These are phyloP conservation scores for Gandaritis pyraliata DNA, from an alignment of 2,888 invertebrate genomes.

Conservation along the genomic window DNA sequence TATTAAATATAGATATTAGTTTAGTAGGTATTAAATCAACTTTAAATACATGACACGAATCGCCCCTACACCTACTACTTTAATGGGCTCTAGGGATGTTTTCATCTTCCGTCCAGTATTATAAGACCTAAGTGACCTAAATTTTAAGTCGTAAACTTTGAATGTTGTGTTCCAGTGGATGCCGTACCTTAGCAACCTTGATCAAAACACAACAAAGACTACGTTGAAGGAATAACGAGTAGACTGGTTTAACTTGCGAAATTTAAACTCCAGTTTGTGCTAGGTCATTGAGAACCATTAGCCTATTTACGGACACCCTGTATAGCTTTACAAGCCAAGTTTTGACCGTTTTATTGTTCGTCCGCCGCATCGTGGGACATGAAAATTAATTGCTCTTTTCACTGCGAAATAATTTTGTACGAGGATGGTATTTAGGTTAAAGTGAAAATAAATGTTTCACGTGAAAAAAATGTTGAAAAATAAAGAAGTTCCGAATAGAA, in stretches of 20 bases:
- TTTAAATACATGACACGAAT: too few species aligned
- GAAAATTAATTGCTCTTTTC: constrained; percentile 61
- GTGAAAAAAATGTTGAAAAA: too few species aligned
- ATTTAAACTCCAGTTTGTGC: constrained; percentile 70
- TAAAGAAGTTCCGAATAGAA: too few species aligned
- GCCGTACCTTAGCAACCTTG: constrained; percentile 44
- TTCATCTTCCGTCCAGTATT: too few species aligned
- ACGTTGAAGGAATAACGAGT: constrained; percentile 57
- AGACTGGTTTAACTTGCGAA: constrained; percentile 59
- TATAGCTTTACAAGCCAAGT: constrained; percentile 59
- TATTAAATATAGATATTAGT: too few species aligned
- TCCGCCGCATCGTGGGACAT: constrained; percentile 54
- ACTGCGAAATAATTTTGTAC: constrained; percentile 23
- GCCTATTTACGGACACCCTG: constrained; percentile 44
- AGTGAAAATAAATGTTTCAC: background rate
- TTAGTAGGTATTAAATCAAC: too few species aligned
- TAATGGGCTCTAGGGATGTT: too few species aligned
- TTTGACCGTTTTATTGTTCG: constrained; percentile 70
- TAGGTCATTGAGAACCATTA: constrained; percentile 73
- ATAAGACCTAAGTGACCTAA: background rate
- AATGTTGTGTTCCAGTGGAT: constrained; percentile 4
- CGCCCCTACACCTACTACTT: too few species aligned
- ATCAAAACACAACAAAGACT: constrained; percentile 46
- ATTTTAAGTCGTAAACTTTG: too few species aligned
- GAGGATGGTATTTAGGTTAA: constrained; percentile 6